phyloP scores from a whole-genome alignment of 2,888 invertebrate genomes.

The Cryptophagus acutangulus region DNA sequence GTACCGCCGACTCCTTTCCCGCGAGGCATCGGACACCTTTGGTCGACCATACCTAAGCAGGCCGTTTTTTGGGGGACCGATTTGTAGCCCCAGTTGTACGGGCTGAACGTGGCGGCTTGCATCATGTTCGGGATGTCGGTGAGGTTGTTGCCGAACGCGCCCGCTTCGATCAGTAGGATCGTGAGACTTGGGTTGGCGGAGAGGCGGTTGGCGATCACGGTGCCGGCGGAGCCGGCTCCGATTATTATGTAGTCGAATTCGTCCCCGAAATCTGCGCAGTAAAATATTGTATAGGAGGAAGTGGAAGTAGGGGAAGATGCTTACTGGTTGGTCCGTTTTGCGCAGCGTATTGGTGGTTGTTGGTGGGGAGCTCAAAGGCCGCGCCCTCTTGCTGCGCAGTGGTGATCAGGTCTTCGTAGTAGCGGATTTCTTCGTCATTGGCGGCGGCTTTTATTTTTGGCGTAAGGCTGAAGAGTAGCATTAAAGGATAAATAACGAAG shows the following conservation, averaged over 20 bases:
- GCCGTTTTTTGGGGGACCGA: constrained; percentile 60
- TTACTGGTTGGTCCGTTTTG: background rate
- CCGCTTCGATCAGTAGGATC: constrained; percentile 25
- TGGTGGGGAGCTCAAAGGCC: background rate
- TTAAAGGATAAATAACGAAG: no score
- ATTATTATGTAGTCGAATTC: constrained; percentile 24
- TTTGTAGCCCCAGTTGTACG: constrained; percentile 68
- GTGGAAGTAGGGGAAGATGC: no score
- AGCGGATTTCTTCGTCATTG: constrained; percentile 3
- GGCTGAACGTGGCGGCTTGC: constrained; percentile 56
- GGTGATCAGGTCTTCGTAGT: background rate
- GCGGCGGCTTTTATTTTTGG: no score
- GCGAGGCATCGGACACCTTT: constrained; percentile 37
- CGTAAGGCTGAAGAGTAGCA: no score
- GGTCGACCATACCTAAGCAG: constrained; percentile 41
- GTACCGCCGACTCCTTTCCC: constrained; percentile 53
- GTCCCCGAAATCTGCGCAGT: constrained; percentile 18
- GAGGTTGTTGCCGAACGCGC: constrained; percentile 31
- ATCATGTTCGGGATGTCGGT: constrained; percentile 56
- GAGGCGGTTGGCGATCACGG: constrained; percentile 22
- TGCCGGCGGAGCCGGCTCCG: constrained; percentile 24
- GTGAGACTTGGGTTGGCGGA: constrained; percentile 21
- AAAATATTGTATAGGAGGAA: no score
- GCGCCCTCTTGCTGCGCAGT: background rate
- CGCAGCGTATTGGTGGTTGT: background rate